These are phyloP conservation scores for Ligdia adustata DNA, from an alignment of 2,888 invertebrate genomes.

Conservation along the genomic window DNA sequence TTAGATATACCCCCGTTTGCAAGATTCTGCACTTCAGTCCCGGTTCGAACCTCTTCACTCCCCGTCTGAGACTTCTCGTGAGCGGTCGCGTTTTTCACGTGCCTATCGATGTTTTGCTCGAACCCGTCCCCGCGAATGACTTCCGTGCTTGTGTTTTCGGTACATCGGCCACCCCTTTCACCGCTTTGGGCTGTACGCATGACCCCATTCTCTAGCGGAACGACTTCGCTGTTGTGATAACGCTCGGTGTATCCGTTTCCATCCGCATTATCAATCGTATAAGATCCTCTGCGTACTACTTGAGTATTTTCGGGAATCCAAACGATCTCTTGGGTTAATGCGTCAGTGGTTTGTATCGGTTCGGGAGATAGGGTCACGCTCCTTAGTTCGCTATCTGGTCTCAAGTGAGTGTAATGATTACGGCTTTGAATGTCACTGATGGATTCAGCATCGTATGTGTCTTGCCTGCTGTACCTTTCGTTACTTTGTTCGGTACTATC, in stretches of 20 bases:
- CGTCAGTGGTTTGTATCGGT: conserved; percentile 61
- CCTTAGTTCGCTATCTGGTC: conserved; percentile 62
- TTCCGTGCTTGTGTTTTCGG: conserved; percentile 57
- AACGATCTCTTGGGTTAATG: conserved; percentile 69
- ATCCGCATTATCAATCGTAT: conserved; percentile 71
- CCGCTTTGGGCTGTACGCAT: conserved; percentile 60
- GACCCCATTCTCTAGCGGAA: conserved; percentile 68
- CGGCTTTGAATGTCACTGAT: conserved; percentile 44
- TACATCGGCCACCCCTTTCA: conserved; percentile 55
- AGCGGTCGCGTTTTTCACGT: conserved; percentile 59
- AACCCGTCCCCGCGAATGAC: conserved; percentile 64
- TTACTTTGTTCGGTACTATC: conserved; percentile 30
- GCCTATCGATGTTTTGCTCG: conserved; percentile 62
- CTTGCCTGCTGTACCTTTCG: conserved; percentile 37
- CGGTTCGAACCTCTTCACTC: conserved; percentile 66
- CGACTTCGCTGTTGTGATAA: conserved; percentile 63
- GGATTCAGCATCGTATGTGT: conserved; percentile 39
- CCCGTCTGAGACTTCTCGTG: conserved; percentile 64
- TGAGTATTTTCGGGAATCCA: conserved; percentile 67
- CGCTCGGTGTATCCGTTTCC: conserved; percentile 60
- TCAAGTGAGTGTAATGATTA: conserved; percentile 64
- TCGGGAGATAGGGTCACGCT: conserved; percentile 71
- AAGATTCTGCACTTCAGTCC: conserved; percentile 68
- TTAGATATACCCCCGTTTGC: conserved; percentile 69
- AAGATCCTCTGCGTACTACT: conserved; percentile 67